These are phyloP conservation scores for Cromileptes altivelis DNA, from an alignment of 2,113 vertebrate species.

Conservation along the genomic window DNA sequence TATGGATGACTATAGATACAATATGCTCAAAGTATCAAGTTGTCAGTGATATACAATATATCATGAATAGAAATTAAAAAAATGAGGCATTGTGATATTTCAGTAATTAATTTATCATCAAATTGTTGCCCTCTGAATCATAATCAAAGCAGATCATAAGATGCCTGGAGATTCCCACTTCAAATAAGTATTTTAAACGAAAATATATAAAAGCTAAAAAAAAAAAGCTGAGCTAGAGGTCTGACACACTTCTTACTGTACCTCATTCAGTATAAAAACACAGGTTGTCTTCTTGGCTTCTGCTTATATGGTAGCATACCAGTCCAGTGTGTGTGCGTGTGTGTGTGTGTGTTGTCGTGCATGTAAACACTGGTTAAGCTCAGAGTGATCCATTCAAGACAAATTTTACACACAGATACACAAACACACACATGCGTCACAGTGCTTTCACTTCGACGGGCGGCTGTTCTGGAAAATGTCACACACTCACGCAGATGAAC, in stretches of 20 bases:
- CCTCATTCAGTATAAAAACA: constrained; percentile 29
- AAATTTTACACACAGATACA: constrained; percentile 15
- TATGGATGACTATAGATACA: too few species aligned
- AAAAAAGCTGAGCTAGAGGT: too few species aligned
- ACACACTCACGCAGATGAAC: constrained; percentile 23
- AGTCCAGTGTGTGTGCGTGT: constrained; percentile 7
- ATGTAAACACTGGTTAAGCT: constrained; percentile 37
- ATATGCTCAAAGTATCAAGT: too few species aligned
- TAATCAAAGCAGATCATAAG: too few species aligned
- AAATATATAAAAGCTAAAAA: too few species aligned
- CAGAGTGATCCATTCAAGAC: constrained; percentile 31
- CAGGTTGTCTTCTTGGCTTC: constrained; percentile 8
- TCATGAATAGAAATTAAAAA: too few species aligned
- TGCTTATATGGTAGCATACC: constrained; percentile 60
- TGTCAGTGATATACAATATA: too few species aligned
- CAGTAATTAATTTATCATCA: too few species aligned
- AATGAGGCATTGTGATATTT: too few species aligned
- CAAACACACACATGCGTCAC: constrained; percentile 9
- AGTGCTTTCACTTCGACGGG: background rate
- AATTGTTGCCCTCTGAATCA: too few species aligned
- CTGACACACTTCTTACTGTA: background rate
- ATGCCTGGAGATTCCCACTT: too few species aligned
- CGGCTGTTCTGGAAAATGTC: constrained; percentile 61
- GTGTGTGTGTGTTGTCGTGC: constrained; percentile 5
- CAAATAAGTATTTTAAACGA: too few species aligned